Percentiles rank a stretch among this genome's conserved stretches.
These are phyloP conservation scores for Ichneumon xanthorius DNA, from an alignment of 2,888 invertebrate genomes.

Conservation along the genomic window DNA sequence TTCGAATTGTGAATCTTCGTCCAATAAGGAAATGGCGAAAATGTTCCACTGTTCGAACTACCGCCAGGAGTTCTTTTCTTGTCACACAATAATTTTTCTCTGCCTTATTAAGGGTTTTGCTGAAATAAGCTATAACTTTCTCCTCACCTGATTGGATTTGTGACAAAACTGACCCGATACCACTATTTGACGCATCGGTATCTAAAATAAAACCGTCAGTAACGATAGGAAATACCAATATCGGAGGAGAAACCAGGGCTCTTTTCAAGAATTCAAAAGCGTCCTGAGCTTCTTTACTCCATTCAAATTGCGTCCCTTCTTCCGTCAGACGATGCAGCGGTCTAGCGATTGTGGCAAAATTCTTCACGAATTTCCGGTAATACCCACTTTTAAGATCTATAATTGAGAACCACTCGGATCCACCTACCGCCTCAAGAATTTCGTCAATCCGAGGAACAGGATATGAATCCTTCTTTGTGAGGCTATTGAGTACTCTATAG, in stretches of 20 bases:
- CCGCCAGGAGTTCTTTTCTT: conserved; percentile 73
- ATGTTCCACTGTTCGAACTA: conserved; percentile 72
- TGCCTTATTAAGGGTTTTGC: conserved; percentile 23
- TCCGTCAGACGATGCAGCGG: conserved; percentile 37
- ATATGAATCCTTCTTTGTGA: conserved; percentile 43
- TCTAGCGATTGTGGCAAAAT: conserved; percentile 40
- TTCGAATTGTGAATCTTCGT: conserved; percentile 73
- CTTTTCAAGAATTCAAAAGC: conserved; percentile 30
- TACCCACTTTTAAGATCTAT: conserved; percentile 22
- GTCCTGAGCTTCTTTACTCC: conserved; percentile 8
- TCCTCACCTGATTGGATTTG: conserved; percentile 42
- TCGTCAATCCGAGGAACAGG: conserved; percentile 28
- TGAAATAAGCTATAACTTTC: conserved; percentile 48
- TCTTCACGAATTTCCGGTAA: conserved; percentile 51
- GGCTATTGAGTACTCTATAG: conserved; percentile 21
- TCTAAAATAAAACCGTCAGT: conserved; percentile 26
- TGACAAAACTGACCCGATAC: conserved; percentile 43
- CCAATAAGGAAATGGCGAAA: conserved; percentile 77
- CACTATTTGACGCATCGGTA: conserved; percentile 46
- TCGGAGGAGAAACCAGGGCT: conserved; percentile 39
- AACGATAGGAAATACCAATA: conserved; percentile 33
- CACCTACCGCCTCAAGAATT: conserved; percentile 8
- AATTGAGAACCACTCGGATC: not conserved
- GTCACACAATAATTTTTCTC: conserved; percentile 71
- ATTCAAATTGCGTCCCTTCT: conserved; percentile 23